Evolutionary conservation across 2,888 invertebrate genomes (phyloP).

Genomic region (Colletes collaris): DNA sequence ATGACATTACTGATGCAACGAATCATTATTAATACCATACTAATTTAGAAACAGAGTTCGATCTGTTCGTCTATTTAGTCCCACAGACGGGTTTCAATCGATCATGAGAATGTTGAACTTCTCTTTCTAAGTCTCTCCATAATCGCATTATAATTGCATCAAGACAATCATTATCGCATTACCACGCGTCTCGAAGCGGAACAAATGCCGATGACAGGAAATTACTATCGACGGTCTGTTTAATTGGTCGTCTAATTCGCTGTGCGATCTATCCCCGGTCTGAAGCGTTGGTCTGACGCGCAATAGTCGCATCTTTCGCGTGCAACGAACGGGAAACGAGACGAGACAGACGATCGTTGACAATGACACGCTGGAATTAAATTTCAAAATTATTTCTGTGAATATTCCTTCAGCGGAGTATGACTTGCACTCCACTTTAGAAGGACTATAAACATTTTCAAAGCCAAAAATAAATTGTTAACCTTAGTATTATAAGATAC

Average conservation of each 20-base stretch:
- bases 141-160: conserved; percentile 39
- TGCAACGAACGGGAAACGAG: background rate
- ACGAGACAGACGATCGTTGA: background rate
- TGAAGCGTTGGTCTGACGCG: conserved; percentile 8
- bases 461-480: no score
- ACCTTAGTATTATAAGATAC: no score
- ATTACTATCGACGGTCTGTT: conserved; percentile 47
- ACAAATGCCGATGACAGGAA: conserved; percentile 52
- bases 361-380: no score
- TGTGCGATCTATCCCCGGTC: conserved; percentile 19
- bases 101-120: background rate
- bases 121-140: background rate
- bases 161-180: conserved; percentile 31
- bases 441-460: no score
- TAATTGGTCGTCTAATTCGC: conserved; percentile 45
- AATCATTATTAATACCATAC: background rate
- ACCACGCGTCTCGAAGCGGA: conserved; percentile 33
- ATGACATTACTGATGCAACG: background rate
- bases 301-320: conserved; percentile 11
- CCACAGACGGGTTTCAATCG: background rate
- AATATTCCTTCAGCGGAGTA: no score
- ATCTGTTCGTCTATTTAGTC: background rate
- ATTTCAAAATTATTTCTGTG: no score
- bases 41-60: background rate
- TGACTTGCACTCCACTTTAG: no score